These are phyloP conservation scores for Leptonema lineaticorne DNA, from an alignment of 1,140 invertebrate species.

Conservation along the genomic window DNA sequence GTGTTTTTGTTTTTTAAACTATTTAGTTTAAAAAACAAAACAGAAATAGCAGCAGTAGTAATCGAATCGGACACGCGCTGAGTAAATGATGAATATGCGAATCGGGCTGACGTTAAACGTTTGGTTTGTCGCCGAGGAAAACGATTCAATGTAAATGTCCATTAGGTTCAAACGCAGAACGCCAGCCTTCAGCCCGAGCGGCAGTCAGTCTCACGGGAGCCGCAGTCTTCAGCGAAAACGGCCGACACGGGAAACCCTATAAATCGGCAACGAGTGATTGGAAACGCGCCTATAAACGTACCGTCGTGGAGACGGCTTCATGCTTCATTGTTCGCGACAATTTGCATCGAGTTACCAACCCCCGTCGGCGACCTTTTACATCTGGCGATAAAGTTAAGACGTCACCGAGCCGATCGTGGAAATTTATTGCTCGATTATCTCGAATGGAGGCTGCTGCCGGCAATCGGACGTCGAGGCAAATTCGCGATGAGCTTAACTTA, in stretches of 20 bases:
- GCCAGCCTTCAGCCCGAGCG: slow-evolving; percentile 12
- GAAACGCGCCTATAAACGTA: slow-evolving; percentile 21
- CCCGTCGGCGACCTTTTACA: too few species aligned
- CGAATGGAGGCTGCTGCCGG: too few species aligned
- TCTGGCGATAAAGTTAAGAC: too few species aligned
- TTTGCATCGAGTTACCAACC: slow-evolving; percentile 16
- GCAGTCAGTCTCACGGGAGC: slow-evolving; percentile 7
- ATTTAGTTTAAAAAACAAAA: too few species aligned
- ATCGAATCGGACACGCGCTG: background rate
- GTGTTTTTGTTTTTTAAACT: too few species aligned
- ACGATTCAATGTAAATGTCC: slow-evolving; percentile 42
- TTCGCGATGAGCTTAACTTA: too few species aligned
- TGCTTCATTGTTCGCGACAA: slow-evolving; percentile 21
- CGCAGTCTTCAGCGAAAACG: background rate
- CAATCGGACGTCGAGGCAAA: too few species aligned
- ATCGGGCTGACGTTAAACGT: slow-evolving; percentile 34
- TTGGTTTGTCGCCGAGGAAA: slow-evolving; percentile 22
- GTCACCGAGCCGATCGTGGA: too few species aligned
- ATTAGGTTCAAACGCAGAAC: slow-evolving; percentile 36
- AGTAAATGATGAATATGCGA: background rate
- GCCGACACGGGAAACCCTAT: slow-evolving; percentile 29
- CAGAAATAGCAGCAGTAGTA: background rate
- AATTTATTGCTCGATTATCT: too few species aligned
- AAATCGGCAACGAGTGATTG: slow-evolving; percentile 34
- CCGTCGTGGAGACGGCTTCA: slow-evolving; percentile 16